A percentile compares a stretch with the other conserved stretches of the same genome.
These are phyloP conservation scores for Ormyrus pomaceus DNA, from an alignment of 2,888 invertebrate species.

Conservation along the genomic window DNA sequence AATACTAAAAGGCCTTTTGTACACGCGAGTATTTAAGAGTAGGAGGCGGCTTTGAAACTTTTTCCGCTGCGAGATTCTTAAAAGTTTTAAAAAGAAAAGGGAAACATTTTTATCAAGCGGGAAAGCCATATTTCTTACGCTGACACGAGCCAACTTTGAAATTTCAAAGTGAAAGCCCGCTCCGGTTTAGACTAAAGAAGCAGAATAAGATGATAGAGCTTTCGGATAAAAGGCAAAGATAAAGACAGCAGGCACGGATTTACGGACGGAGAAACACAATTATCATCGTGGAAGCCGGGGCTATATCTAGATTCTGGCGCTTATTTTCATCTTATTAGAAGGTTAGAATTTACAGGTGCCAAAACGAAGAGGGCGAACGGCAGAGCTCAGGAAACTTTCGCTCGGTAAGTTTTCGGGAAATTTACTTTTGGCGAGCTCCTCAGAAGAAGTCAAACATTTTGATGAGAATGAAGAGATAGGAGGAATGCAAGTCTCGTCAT, in stretches of 20 bases:
- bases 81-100: slow-evolving; percentile 21
- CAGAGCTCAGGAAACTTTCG: background rate
- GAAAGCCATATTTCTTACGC: slow-evolving; percentile 32
- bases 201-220: too few relatives aligned
- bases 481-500: too few relatives aligned
- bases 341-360: background rate
- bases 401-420: too few relatives aligned
- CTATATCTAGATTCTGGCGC: slow-evolving; percentile 13
- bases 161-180: slow-evolving; percentile 23
- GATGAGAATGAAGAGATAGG: too few relatives aligned
- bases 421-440: too few relatives aligned
- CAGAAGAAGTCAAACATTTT: too few relatives aligned
- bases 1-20: background rate
- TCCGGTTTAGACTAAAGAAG: background rate
- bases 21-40: background rate
- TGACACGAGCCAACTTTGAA: slow-evolving; percentile 22
- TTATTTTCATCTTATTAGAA: slow-evolving; percentile 25
- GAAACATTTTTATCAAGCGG: slow-evolving; percentile 27
- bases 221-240: too few relatives aligned
- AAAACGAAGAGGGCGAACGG: background rate
- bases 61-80: slow-evolving; percentile 1
- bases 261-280: background rate
- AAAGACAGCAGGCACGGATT: too few relatives aligned
- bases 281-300: background rate
- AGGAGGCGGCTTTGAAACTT: background rate